phyloP scores from a whole-genome alignment of 1,140 invertebrate species.

The Paralvinella palmiformis region DNA sequence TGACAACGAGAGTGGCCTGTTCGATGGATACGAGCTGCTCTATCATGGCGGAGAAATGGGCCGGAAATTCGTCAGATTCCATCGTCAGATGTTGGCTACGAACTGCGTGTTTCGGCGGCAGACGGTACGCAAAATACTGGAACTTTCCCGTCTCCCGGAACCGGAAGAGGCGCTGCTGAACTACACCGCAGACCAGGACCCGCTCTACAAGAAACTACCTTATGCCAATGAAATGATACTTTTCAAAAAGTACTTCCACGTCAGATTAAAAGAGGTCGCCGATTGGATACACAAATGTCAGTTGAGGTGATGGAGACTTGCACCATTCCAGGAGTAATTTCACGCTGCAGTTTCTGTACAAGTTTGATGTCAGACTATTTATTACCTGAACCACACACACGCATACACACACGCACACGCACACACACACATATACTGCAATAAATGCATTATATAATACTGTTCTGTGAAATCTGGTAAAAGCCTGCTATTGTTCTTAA shows the following conservation, averaged over 20 bases:
- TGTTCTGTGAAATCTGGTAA: too few species aligned
- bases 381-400: too few species aligned
- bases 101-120: slow-evolving; percentile 46
- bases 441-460: too few species aligned
- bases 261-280: background rate
- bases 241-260: slow-evolving; percentile 4
- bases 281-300: background rate
- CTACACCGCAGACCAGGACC: background rate
- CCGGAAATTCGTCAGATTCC: slow-evolving; percentile 41
- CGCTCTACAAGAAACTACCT: slow-evolving; percentile 4
- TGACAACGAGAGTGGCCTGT: slow-evolving; percentile 51
- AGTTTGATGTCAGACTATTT: too few species aligned
- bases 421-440: too few species aligned
- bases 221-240: background rate
- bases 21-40: slow-evolving; percentile 48
- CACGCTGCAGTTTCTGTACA: too few species aligned
- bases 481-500: too few species aligned
- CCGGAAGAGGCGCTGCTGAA: slow-evolving; percentile 6
- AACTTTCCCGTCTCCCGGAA: slow-evolving; percentile 6
- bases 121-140: slow-evolving; percentile 33
- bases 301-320: too few species aligned
- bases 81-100: slow-evolving; percentile 41
- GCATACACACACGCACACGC: too few species aligned
- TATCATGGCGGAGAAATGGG: slow-evolving; percentile 27
- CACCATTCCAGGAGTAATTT: too few species aligned